Conservation (phyloP, 1,140 invertebrate genomes). For the Bathynomus jamesi region DNA sequence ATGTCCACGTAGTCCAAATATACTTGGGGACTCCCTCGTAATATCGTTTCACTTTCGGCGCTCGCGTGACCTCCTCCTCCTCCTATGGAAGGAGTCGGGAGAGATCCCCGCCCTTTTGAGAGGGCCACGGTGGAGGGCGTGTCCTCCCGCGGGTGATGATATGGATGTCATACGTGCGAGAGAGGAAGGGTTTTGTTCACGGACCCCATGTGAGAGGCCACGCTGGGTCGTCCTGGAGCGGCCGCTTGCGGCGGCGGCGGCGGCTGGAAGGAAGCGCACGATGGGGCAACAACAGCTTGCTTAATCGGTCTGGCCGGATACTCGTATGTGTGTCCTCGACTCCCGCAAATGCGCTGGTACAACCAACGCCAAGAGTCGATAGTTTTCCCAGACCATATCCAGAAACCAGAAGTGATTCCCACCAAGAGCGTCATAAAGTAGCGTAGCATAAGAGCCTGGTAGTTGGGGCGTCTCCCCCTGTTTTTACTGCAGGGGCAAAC, state of each 20-base stretch:
- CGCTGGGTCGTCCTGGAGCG: conserved; percentile 23
- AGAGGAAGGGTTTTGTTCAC: conserved; percentile 36
- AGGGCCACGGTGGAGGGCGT: background rate
- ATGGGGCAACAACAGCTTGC: conserved; percentile 20
- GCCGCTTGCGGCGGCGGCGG: conserved; percentile 13
- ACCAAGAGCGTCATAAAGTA: conserved; percentile 52
- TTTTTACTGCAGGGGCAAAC: conserved; percentile 40
- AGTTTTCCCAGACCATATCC: conserved; percentile 57
- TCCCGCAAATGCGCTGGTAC: conserved; percentile 26
- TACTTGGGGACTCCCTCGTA: background rate
- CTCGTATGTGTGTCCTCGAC: conserved; percentile 32
- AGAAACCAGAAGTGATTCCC: conserved; percentile 55
- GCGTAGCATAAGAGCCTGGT: conserved; percentile 50
- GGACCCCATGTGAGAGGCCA: conserved; percentile 34
- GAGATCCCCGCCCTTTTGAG: background rate
- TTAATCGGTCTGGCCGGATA: conserved; percentile 27
- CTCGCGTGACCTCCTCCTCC: background rate
- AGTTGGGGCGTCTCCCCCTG: conserved; percentile 43
- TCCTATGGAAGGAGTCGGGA: background rate
- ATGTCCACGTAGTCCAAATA: background rate
- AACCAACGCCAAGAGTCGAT: conserved; percentile 58
- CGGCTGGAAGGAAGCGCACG: conserved; percentile 27
- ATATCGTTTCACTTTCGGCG: background rate
- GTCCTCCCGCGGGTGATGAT: background rate
- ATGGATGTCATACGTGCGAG: conserved; percentile 35